These are phyloP conservation scores for Tanytarsus gracilentus DNA, from an alignment of 2,888 invertebrate genomes.

Conservation along the genomic window DNA sequence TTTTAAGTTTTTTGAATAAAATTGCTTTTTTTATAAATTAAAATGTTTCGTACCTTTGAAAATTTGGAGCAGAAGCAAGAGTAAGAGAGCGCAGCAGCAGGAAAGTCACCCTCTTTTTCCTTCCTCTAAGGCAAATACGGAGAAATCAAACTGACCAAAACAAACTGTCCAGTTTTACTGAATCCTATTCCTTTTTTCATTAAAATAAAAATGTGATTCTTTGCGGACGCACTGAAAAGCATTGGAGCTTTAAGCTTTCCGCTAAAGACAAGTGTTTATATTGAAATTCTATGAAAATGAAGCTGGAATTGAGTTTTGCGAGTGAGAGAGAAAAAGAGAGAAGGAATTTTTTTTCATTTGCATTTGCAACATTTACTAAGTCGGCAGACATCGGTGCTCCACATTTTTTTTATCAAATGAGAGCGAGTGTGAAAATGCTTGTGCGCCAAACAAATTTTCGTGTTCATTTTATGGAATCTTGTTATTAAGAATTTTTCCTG, in stretches of 20 bases:
- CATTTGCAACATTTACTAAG: conserved; percentile 20
- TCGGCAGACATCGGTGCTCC: neutral
- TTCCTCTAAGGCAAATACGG: too few species aligned
- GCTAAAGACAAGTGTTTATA: conserved; percentile 22
- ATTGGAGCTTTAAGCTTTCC: conserved; percentile 12
- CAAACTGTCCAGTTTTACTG: conserved; percentile 25
- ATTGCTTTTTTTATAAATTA: neutral
- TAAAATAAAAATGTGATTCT: conserved; percentile 28
- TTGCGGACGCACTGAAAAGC: conserved; percentile 13
- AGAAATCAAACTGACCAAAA: conserved; percentile 16
- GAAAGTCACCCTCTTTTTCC: too few species aligned
- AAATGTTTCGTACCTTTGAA: neutral
- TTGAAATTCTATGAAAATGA: conserved; percentile 22
- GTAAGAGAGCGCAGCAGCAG: neutral
- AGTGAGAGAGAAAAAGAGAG: neutral
- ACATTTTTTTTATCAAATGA: neutral
- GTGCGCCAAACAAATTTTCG: neutral
- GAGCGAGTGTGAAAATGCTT: neutral
- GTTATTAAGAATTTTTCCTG: conserved; percentile 25
- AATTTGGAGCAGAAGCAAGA: neutral
- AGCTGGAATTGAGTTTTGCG: neutral
- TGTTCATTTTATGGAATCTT: conserved; percentile 7
- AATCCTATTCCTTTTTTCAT: conserved; percentile 26
- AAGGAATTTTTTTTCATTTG: conserved; percentile 5
- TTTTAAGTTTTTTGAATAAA: too few species aligned